These are phyloP conservation scores for Bos indicus DNA, from an alignment of 2,113 vertebrate genomes.

Conservation along the genomic window DNA sequence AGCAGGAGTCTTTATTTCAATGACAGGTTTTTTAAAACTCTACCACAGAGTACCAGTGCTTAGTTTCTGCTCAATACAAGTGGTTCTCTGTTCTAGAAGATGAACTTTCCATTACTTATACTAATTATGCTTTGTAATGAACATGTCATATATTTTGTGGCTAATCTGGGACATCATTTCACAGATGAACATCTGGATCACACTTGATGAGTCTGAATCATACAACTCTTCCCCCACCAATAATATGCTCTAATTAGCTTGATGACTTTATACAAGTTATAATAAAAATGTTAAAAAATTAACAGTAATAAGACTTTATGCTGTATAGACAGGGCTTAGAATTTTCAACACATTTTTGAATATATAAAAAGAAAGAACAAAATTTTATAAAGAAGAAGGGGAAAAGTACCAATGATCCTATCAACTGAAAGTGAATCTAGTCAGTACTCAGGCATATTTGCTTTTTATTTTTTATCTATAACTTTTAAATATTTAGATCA, in stretches of 20 bases:
- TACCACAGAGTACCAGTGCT: not conserved
- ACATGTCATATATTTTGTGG: constrained; percentile 19
- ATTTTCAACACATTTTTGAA: not conserved
- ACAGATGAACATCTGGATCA: constrained; percentile 22
- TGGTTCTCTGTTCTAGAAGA: not conserved
- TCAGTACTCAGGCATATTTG: not conserved
- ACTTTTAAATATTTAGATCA: not conserved
- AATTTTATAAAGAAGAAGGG: not conserved
- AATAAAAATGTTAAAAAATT: constrained; percentile 18
- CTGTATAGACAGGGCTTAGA: not conserved
- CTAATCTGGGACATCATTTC: not conserved
- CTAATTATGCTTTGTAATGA: not conserved
- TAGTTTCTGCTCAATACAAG: not conserved
- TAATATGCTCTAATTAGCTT: constrained; percentile 1
- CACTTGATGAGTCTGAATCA: constrained; percentile 42
- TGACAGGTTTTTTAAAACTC: not conserved
- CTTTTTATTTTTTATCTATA: not conserved
- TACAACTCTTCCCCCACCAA: not conserved
- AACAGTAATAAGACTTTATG: not conserved
- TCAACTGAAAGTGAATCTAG: not conserved
- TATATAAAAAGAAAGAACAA: not conserved
- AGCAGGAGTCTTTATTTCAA: not conserved
- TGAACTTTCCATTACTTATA: not conserved
- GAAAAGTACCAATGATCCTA: not conserved
- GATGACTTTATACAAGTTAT: not conserved